Percentiles rank a stretch among this genome's conserved stretches.
These are phyloP conservation scores for Anser brachyrhynchus DNA, from an alignment of 2,113 vertebrate genomes.

Conservation along the genomic window DNA sequence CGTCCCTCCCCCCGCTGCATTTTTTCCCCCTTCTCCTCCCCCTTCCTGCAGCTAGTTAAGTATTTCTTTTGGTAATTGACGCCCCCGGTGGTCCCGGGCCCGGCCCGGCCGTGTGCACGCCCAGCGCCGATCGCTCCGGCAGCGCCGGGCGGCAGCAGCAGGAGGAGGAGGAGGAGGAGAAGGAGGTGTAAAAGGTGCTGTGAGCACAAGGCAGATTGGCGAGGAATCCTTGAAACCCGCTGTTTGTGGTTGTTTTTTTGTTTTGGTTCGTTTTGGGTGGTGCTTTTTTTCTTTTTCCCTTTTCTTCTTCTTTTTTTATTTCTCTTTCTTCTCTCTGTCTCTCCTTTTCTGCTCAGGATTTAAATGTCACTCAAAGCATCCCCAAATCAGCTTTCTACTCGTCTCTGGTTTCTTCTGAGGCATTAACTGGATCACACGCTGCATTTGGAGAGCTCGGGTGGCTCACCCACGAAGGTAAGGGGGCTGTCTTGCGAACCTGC, in stretches of 20 bases:
- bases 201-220: constrained; percentile 27
- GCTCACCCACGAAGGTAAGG: constrained; percentile 56
- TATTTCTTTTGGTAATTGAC: constrained; percentile 52
- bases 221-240: constrained; percentile 42
- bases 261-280: neutral
- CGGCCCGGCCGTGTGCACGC: constrained; percentile 40
- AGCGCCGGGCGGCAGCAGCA: neutral
- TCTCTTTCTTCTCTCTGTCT: neutral
- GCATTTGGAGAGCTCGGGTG: constrained; percentile 32
- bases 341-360: constrained; percentile 36
- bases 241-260: neutral
- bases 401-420: constrained; percentile 4
- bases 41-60: constrained; percentile 24
- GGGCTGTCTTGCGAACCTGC: neutral
- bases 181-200: constrained; percentile 39
- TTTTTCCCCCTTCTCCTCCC: neutral
- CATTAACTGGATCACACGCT: constrained; percentile 26
- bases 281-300: neutral
- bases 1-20: neutral
- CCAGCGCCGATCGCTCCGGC: constrained; percentile 45
- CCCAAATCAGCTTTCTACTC: constrained; percentile 1
- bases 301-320: neutral
- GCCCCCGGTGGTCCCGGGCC: constrained; percentile 14
- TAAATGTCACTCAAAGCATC: constrained; percentile 53
- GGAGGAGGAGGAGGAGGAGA: neutral